phyloP scores from a whole-genome alignment of 2,113 vertebrate species.

The Ranitomeya imitator region DNA sequence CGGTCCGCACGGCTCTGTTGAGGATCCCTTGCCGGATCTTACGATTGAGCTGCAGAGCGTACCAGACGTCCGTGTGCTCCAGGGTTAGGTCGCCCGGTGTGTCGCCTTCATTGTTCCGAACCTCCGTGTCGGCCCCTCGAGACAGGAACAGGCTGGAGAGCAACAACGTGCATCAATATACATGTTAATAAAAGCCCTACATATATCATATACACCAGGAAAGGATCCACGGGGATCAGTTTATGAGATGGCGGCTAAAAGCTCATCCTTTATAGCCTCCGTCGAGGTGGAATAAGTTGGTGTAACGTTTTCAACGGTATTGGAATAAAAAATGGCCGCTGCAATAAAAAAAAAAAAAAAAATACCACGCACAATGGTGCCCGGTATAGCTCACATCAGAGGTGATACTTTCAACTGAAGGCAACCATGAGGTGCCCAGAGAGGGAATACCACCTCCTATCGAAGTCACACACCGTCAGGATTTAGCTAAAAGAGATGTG shows the following conservation, averaged over 20 bases:
- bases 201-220: neutral
- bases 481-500: neutral
- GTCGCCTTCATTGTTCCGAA: conserved; percentile 88
- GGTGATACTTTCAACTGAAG: too few relatives aligned
- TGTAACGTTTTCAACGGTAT: too few relatives aligned
- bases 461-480: too few relatives aligned
- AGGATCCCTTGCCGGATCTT: conserved; percentile 83
- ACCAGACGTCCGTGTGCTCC: conserved; percentile 85
- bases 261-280: too few relatives aligned
- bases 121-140: conserved; percentile 85
- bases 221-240: neutral
- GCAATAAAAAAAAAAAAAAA: too few relatives aligned
- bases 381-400: too few relatives aligned
- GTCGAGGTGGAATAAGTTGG: too few relatives aligned
- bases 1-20: conserved; percentile 82
- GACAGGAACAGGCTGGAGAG: conserved; percentile 83
- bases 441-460: too few relatives aligned
- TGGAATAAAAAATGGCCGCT: too few relatives aligned
- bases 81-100: conserved; percentile 81
- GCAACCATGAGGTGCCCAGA: too few relatives aligned
- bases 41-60: conserved; percentile 88
- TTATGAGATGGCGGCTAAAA: too few relatives aligned
- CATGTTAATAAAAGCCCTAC: neutral
- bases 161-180: neutral
- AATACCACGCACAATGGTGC: too few relatives aligned